Percentiles rank a stretch among this genome's conserved stretches.
Conservation (phyloP, 1,140 invertebrate genomes). For the Euura saliciscinereae region DNA sequence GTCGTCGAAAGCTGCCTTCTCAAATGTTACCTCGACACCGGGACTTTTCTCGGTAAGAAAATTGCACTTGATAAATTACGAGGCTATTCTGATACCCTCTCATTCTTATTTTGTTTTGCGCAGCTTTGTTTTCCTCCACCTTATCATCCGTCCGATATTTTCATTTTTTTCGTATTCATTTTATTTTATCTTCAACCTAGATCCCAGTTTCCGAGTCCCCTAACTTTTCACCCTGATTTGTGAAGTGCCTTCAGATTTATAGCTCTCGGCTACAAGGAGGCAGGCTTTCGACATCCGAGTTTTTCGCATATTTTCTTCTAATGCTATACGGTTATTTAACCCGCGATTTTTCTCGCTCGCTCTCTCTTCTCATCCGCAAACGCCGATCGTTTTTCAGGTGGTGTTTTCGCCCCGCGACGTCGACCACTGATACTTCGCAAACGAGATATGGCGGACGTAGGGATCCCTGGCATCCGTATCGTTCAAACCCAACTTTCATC, state of each 20-base stretch:
- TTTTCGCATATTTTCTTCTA: background rate
- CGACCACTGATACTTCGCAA: background rate
- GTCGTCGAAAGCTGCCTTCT: background rate
- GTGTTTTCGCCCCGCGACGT: background rate
- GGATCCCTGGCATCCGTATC: background rate
- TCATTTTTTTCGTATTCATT: background rate
- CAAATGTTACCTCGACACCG: background rate
- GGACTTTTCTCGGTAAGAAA: background rate
- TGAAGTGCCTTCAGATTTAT: conserved; percentile 3
- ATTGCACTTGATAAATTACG: background rate
- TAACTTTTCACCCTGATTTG: background rate
- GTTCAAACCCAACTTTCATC: background rate
- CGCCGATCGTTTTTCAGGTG: background rate
- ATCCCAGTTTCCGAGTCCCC: background rate
- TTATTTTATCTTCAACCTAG: too few species aligned
- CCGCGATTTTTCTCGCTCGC: background rate
- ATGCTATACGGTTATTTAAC: background rate
- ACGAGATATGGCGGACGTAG: background rate
- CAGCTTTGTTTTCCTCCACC: background rate
- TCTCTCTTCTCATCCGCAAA: background rate
- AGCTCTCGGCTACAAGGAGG: background rate
- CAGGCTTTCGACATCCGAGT: background rate
- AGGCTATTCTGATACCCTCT: background rate
- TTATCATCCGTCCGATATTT: background rate
- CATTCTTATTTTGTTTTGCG: background rate